Conservation (phyloP, 2,888 invertebrate genomes). For the Caenorhabditis sp. region DNA sequence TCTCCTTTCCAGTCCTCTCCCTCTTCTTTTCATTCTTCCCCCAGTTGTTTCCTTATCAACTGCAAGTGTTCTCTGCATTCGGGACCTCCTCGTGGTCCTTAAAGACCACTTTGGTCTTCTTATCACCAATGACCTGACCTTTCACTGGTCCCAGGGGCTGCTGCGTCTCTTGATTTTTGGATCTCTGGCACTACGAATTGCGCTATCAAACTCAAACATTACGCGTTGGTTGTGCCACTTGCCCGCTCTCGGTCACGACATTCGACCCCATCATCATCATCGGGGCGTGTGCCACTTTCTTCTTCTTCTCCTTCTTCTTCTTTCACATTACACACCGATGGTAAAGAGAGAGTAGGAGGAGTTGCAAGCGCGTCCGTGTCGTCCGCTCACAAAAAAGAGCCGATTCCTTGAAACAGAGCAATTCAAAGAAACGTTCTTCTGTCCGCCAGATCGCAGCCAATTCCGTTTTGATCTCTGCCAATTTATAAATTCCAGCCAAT, state of each 20-base stretch:
- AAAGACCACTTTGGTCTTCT: not conserved
- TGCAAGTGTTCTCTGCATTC: not conserved
- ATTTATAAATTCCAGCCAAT: conserved; percentile 26
- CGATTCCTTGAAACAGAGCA: not conserved
- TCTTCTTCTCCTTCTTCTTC: conserved; percentile 11
- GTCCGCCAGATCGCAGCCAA: not conserved
- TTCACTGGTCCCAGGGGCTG: conserved; percentile 5
- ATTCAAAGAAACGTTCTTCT: not conserved
- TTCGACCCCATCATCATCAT: conserved; percentile 39
- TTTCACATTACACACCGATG: conserved; percentile 26
- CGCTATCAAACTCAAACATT: conserved; percentile 49
- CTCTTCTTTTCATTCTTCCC: conserved; percentile 5
- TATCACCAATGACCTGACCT: conserved; percentile 55
- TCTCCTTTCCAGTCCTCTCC: not conserved
- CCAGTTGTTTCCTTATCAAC: not conserved
- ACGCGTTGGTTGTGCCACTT: conserved; percentile 19
- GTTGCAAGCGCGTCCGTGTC: conserved; percentile 23
- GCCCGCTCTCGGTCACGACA: conserved; percentile 23
- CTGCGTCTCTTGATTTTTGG: conserved; percentile 13
- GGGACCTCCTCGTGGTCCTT: not conserved
- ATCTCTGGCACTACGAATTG: conserved; percentile 14
- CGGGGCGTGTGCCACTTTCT: conserved; percentile 30
- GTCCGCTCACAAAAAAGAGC: conserved; percentile 28
- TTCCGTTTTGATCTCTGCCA: conserved; percentile 14
- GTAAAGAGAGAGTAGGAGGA: conserved; percentile 42